A percentile compares a stretch with the other conserved stretches of the same genome.
Conservation (phyloP, 2,797 vertebrate genomes). For the Chromis chromis region DNA sequence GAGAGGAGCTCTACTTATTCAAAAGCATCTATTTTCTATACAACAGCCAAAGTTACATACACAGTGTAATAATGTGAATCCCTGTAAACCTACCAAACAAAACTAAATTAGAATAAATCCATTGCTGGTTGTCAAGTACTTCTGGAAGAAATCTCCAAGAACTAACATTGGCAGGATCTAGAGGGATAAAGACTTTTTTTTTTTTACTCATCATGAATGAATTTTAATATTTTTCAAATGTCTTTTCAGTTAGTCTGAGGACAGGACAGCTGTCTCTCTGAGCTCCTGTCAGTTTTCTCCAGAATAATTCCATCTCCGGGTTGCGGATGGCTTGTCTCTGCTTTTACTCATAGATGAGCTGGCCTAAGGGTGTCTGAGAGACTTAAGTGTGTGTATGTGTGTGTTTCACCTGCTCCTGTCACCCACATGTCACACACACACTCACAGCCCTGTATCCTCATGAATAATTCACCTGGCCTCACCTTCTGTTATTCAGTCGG, state of each 20-base stretch:
- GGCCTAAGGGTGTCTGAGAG: slow-evolving; percentile 49
- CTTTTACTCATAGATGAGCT: slow-evolving; percentile 44
- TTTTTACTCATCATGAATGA: slow-evolving; percentile 10
- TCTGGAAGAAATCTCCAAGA: neutral
- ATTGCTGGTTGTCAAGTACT: slow-evolving; percentile 7
- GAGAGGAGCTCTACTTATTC: slow-evolving; percentile 15
- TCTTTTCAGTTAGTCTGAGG: slow-evolving; percentile 31
- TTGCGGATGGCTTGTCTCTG: slow-evolving; percentile 49
- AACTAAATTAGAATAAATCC: slow-evolving; percentile 16
- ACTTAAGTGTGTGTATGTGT: slow-evolving; percentile 21
- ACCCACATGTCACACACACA: slow-evolving; percentile 42
- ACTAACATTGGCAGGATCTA: neutral
- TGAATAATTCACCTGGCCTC: slow-evolving; percentile 84
- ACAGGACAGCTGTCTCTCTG: slow-evolving; percentile 19
- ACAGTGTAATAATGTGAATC: neutral
- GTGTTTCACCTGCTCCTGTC: slow-evolving; percentile 43
- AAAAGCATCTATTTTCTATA: slow-evolving; percentile 13
- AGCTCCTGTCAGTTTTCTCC: slow-evolving; percentile 9
- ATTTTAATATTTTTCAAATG: slow-evolving; percentile 22
- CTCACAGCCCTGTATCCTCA: slow-evolving; percentile 63
- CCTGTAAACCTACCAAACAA: slow-evolving; percentile 2
- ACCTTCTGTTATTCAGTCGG: slow-evolving; percentile 84
- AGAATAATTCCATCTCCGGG: slow-evolving; percentile 50
- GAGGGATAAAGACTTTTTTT: neutral
- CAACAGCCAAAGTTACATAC: neutral